Base-by-base conservation (phyloP, 1,140 invertebrate genomes). In the Drosophila oshimai region DNA sequence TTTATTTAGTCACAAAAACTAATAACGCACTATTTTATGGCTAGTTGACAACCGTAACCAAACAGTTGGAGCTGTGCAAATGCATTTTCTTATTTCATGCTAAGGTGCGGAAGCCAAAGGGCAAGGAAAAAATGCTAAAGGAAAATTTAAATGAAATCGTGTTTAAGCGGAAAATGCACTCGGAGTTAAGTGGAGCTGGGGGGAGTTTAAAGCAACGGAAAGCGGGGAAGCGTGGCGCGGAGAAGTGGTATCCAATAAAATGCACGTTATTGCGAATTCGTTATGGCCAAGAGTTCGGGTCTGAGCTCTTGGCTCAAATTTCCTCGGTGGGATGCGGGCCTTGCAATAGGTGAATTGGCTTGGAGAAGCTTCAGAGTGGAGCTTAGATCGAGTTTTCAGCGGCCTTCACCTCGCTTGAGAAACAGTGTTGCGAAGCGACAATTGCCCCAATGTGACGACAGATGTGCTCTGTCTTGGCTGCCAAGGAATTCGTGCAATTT, bases 71-170 rank as follows among this genome's bases (percentile, higher is more conserved):
- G 61, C 41, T 53, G 57, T 58, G 61, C 55, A 68, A 81, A 57
- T 46, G 54, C 62, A 74, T 74, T 84, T 86, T 64, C 64, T 74
- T 84, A 70, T 70, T 65, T 31, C 41, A 50, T 42, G 64, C 13
- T 57, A 15, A 54, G 33, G 29, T 28, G 28, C 33, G 31, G 68
- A 39, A 41, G 45, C 77, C 42, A 81, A 83, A 84, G 79, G 74
- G 79, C 79, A 84, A 34, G 18, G 50, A 41, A 61, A 61, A 68
- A 47, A 78, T 53, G 70, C 60, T 74, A 46, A 50, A 50, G 58
- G 70, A 74, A 84, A 84, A 84, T 67, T 78, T 67, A 79, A 83
- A 84, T 84, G 64, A 86, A 83, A 84, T 83, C 79, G 79, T 84
- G 79, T 79, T 83, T 64, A 53, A 79, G 79, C 79, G 79, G 79